Conservation (phyloP, 2,113 vertebrate species). For the Polypterus bichir region DNA sequence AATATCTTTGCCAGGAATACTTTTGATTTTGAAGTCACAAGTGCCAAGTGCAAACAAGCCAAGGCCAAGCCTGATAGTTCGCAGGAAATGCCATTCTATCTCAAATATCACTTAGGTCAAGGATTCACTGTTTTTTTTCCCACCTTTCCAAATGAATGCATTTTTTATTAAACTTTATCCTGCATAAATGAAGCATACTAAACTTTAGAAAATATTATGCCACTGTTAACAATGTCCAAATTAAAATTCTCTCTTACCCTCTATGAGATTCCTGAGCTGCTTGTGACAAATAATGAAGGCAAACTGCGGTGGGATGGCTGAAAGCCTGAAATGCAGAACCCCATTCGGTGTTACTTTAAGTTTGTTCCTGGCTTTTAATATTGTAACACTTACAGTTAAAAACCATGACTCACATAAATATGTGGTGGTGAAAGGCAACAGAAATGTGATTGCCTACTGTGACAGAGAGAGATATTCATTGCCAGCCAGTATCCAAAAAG, state of each 20-base stretch:
- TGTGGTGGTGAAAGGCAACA: conserved; percentile 15
- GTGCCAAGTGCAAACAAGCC: too few species aligned
- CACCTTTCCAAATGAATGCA: too few species aligned
- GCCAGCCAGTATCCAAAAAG: conserved; percentile 11
- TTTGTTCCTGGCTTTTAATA: conserved; percentile 17
- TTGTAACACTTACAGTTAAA: conserved; percentile 14
- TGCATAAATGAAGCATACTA: too few species aligned
- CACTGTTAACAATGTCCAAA: conserved; percentile 8
- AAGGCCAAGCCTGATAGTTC: too few species aligned
- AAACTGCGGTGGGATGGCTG: conserved; percentile 11
- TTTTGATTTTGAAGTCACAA: too few species aligned
- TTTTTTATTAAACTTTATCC: too few species aligned
- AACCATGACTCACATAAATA: conserved; percentile 15
- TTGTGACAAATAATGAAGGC: conserved; percentile 14
- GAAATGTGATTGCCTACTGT: conserved; percentile 10
- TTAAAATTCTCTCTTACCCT: conserved; percentile 6
- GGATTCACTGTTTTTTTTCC: too few species aligned
- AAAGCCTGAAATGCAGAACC: conserved; percentile 8
- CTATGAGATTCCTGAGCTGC: conserved; percentile 12
- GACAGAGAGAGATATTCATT: conserved; percentile 13
- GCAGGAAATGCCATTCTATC: too few species aligned
- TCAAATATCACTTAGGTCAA: too few species aligned
- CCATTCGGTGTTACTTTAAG: conserved; percentile 16
- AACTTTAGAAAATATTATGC: not conserved
- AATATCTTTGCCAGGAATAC: too few species aligned